These are phyloP conservation scores for Coluber constrictor DNA, from an alignment of 2,797 vertebrate species.

Conservation along the genomic window DNA sequence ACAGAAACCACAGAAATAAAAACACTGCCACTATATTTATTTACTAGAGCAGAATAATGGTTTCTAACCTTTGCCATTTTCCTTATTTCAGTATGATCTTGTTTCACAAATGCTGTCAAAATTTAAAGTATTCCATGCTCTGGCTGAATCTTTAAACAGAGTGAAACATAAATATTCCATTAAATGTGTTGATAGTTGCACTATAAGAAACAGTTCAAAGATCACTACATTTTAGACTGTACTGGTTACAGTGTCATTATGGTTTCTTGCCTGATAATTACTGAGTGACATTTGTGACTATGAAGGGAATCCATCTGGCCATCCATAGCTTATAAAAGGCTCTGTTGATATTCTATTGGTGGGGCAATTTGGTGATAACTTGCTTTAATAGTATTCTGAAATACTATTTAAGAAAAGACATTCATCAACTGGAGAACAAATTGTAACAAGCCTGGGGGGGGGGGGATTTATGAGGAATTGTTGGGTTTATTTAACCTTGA, in stretches of 20 bases:
- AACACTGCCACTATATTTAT: conserved; percentile 45
- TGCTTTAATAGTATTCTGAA: not conserved
- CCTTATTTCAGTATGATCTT: conserved; percentile 33
- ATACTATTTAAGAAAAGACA: not conserved
- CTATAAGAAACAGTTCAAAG: conserved; percentile 53
- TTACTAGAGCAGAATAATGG: conserved; percentile 62
- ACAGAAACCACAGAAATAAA: conserved; percentile 15
- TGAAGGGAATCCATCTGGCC: conserved; percentile 54
- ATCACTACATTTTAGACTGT: conserved; percentile 53
- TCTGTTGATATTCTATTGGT: not conserved
- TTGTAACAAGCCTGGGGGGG: not conserved
- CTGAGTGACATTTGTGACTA: conserved; percentile 50
- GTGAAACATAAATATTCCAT: conserved; percentile 47
- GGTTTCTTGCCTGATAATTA: conserved; percentile 51
- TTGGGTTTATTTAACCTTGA: not conserved
- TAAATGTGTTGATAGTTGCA: conserved; percentile 60
- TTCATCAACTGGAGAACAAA: not conserved
- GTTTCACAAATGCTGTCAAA: conserved; percentile 46
- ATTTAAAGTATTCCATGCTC: conserved; percentile 50
- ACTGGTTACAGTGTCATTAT: conserved; percentile 49
- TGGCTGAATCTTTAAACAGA: conserved; percentile 41
- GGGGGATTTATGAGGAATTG: not conserved
- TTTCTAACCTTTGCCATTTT: conserved; percentile 50
- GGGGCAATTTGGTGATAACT: not conserved
- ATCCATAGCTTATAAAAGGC: conserved; percentile 54